Evolutionary conservation across 2,797 vertebrate species (phyloP).

Genomic region (Mormyrops attenuatus): DNA sequence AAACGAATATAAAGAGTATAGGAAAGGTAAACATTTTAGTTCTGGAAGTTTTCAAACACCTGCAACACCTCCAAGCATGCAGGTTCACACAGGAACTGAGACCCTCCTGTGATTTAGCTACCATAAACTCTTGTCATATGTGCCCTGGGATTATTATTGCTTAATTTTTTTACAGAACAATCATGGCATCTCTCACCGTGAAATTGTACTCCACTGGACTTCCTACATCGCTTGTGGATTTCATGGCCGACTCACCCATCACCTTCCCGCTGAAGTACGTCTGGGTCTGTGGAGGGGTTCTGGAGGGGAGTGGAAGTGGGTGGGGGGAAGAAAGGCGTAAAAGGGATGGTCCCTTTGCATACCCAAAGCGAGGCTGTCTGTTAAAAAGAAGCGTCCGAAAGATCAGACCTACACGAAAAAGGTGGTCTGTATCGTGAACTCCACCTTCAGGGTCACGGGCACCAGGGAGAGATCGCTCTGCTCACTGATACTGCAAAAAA

Average conservation of each 20-base stretch:
- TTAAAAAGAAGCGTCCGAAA: neutral
- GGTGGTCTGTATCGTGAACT: slow-evolving; percentile 70
- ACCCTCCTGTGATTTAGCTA: neutral
- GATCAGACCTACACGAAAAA: slow-evolving; percentile 68
- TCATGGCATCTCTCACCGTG: slow-evolving; percentile 57
- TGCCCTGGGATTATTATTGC: neutral
- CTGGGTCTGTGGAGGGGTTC: slow-evolving; percentile 44
- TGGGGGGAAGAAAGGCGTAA: neutral
- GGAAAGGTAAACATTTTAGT: neutral
- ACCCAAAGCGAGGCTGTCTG: no score
- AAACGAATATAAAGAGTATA: neutral
- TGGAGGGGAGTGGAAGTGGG: slow-evolving; percentile 36
- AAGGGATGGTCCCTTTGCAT: neutral
- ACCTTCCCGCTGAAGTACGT: slow-evolving; percentile 79
- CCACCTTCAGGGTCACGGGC: slow-evolving; percentile 64
- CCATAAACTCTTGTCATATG: neutral
- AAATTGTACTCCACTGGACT: slow-evolving; percentile 78
- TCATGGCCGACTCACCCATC: slow-evolving; percentile 87
- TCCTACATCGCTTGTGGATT: slow-evolving; percentile 74
- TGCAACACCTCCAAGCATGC: neutral
- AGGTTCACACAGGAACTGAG: neutral
- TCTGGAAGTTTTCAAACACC: neutral
- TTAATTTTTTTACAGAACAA: neutral
- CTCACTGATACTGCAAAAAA: slow-evolving; percentile 69
- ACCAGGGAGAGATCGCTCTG: slow-evolving; percentile 70